These are phyloP conservation scores for Drosophila aff. DNA, from an alignment of 1,140 invertebrate genomes.

Conservation along the genomic window DNA sequence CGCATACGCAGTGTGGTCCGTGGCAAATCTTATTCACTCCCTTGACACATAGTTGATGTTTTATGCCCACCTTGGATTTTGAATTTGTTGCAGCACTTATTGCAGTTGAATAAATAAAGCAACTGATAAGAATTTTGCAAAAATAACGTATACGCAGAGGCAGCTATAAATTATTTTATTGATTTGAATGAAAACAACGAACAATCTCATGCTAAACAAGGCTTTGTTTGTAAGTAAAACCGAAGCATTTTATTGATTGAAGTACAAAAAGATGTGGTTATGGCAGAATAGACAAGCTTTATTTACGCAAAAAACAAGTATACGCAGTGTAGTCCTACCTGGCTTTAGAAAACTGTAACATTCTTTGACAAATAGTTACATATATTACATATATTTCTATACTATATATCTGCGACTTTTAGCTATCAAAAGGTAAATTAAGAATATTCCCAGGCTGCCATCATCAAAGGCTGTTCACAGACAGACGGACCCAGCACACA, in stretches of 20 bases:
- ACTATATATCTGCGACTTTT: background rate
- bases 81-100: background rate
- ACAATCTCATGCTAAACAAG: background rate
- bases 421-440: background rate
- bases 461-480: background rate
- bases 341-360: background rate
- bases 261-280: background rate
- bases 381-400: too few species aligned
- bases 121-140: background rate
- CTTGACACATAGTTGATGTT: conserved; percentile 10
- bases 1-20: conserved; percentile 15
- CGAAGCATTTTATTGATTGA: background rate
- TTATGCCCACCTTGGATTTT: background rate
- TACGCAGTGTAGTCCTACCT: background rate
- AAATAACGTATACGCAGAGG: conserved; percentile 5
- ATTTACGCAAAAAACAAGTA: background rate
- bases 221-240: background rate
- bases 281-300: background rate
- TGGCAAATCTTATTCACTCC: background rate
- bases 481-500: conserved; percentile 2
- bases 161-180: background rate
- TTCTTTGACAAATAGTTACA: conserved; percentile 8
- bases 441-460: background rate
- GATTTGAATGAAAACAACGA: background rate
- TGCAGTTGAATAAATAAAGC: background rate